A percentile compares a stretch with the other conserved stretches of the same genome.
These are phyloP conservation scores for Melanerpes aurifrons DNA, from an alignment of 2,113 vertebrate genomes.

Conservation along the genomic window DNA sequence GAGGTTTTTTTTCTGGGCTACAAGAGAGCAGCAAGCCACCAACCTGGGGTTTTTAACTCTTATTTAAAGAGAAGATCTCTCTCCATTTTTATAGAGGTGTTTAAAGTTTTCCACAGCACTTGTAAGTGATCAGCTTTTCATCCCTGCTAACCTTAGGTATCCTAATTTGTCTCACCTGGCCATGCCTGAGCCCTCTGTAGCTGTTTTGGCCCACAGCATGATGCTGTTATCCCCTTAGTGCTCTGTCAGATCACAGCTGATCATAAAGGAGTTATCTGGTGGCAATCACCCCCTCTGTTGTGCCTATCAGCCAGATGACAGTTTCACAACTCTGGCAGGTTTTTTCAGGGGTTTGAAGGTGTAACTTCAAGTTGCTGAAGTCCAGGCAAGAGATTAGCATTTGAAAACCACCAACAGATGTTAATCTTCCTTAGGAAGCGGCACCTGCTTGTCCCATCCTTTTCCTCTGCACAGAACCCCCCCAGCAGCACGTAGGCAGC, in stretches of 20 bases:
- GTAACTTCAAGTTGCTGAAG: neutral
- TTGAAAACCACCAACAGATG: neutral
- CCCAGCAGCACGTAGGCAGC: neutral
- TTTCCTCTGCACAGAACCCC: neutral
- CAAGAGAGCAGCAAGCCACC: neutral
- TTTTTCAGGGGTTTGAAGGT: neutral
- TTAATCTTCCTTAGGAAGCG: slow-evolving; percentile 11
- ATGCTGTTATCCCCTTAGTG: accelerated
- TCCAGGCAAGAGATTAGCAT: neutral
- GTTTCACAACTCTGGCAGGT: neutral
- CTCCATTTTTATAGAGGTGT: neutral
- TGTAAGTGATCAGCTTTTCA: neutral
- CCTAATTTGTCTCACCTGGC: neutral
- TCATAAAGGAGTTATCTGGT: neutral
- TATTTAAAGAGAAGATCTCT: neutral
- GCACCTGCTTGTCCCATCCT: neutral
- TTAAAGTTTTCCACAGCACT: neutral
- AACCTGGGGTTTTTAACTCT: neutral
- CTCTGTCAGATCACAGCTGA: neutral
- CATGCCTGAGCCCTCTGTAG: neutral
- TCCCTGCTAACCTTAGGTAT: neutral
- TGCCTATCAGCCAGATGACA: neutral
- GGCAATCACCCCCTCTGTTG: neutral
- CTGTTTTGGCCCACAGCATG: neutral
- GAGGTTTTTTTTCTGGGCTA: neutral